Evolutionary conservation across 2,888 invertebrate genomes (phyloP).

Genomic region (Ectemnius continuus): DNA sequence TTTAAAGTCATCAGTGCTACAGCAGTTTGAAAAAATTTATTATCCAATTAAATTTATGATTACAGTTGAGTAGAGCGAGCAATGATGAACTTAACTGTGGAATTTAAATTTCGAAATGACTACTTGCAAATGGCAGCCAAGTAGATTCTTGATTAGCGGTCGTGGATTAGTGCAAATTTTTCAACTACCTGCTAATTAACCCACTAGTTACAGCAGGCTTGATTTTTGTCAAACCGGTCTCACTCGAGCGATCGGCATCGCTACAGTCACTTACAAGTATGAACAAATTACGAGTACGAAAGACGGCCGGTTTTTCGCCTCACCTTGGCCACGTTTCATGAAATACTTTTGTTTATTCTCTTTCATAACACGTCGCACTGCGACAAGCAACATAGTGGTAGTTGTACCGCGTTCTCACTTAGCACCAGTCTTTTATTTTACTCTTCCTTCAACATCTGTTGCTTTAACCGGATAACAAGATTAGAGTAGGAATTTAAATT

Average conservation of each 20-base stretch:
- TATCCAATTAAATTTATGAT: too few relatives aligned
- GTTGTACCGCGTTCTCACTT: too few relatives aligned
- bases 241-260: constrained; percentile 21
- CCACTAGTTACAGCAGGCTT: constrained; percentile 41
- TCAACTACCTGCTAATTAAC: constrained; percentile 46
- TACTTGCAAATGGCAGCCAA: too few relatives aligned
- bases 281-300: constrained; percentile 21
- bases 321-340: constrained; percentile 5
- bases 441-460: not conserved
- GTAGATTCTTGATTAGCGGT: constrained; percentile 32
- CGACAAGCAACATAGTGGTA: too few relatives aligned
- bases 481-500: too few relatives aligned
- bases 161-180: constrained; percentile 33
- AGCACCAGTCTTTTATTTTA: not conserved
- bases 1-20: too few relatives aligned
- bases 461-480: too few relatives aligned
- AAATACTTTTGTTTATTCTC: constrained; percentile 1
- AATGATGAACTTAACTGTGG: too few relatives aligned
- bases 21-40: too few relatives aligned
- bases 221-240: constrained; percentile 46
- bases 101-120: too few relatives aligned
- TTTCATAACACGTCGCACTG: not conserved
- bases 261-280: constrained; percentile 34
- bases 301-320: constrained; percentile 12
- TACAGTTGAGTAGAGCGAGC: too few relatives aligned